phyloP scores from a whole-genome alignment of 2,888 invertebrate genomes.

The Tanytarsus gracilentus region DNA sequence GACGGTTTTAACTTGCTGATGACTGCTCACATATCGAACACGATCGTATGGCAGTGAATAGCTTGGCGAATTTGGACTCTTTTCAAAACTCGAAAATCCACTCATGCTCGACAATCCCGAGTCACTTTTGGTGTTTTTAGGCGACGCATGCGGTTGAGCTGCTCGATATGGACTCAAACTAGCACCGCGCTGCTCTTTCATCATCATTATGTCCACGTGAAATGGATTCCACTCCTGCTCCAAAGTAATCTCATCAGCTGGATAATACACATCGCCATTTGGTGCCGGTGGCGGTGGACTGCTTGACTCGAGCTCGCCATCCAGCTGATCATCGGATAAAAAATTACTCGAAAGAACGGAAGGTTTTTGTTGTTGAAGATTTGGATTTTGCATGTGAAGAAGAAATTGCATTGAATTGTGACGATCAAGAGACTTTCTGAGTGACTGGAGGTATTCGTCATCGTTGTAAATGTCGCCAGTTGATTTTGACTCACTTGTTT shows the following conservation, averaged over 20 bases:
- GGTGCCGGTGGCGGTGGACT: conserved; percentile 79
- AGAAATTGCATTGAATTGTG: conserved; percentile 43
- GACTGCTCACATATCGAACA: not conserved
- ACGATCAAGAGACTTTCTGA: conserved; percentile 39
- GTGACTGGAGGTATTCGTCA: conserved; percentile 41
- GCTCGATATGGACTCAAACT: conserved; percentile 44
- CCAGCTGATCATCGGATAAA: conserved; percentile 33
- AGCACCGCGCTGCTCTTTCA: conserved; percentile 31
- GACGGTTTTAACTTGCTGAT: not conserved
- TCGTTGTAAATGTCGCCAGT: conserved; percentile 39
- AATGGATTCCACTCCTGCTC: conserved; percentile 35
- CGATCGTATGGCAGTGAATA: conserved; percentile 15
- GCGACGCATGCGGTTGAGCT: conserved; percentile 50
- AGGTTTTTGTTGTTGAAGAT: conserved; percentile 32
- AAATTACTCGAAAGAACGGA: conserved; percentile 31
- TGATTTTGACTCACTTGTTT: conserved; percentile 33
- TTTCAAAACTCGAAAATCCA: conserved; percentile 76
- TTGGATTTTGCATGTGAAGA: conserved; percentile 41
- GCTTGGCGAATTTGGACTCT: conserved; percentile 68
- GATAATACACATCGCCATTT: conserved; percentile 46
- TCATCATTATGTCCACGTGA: conserved; percentile 34
- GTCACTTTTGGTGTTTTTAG: conserved; percentile 59
- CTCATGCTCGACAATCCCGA: conserved; percentile 81
- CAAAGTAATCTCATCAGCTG: conserved; percentile 5
- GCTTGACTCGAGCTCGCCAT: conserved; percentile 44